Evolutionary conservation across 37 sponge, comb jelly and placozoan species (phyloP), one percentile per base, ranked within the genome.

Genomic region (Beroe ovata): DNA sequence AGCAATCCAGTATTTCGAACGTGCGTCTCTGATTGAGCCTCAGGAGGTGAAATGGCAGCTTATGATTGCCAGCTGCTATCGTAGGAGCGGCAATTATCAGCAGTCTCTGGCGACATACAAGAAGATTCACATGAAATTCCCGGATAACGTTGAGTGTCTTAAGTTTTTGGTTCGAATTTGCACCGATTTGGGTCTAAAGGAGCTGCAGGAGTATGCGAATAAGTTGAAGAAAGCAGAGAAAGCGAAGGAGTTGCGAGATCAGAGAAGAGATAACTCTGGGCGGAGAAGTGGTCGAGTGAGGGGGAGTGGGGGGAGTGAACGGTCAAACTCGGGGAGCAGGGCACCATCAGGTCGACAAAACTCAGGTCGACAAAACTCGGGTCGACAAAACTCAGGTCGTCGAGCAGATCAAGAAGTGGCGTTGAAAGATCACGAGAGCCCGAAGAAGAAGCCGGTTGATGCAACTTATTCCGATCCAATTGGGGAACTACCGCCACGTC

Each of bases 61-160:
- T 54, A 95, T 97, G 95, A 93, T 95, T 0, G 95, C 98, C 0
- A 95, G 95, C 69, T 97, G 98, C 54, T 88, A 94, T 61, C 60
- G 98, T 20, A 90, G 93, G 54, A 94, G 91, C 42, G 96, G 98
- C n/a, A 97, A 94, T 88, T 97, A 95, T 88, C 95, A 94, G 84
- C 91, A 91, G 64, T 94, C 98, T 0, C 91, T 95, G 8, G 92
- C 92, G 33, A 92, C 91, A 36, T 97, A 97, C 92, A 94, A 94
- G 89, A 42, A 92, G 22, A 94, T 93, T 6, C 94, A 95, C 72
- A 38, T 90, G 64, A 59, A 64, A 39, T 97, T 97, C 89, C 98
- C 98, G 41, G 95, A 97, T 18, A 97, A 92, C 88, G 84, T 94
- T 1, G 95, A 97, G 60, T 93, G 94, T 64, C 91, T 97, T 18